These are phyloP conservation scores for Melinopterus prodromus DNA, from an alignment of 2,888 invertebrate species.

Conservation along the genomic window DNA sequence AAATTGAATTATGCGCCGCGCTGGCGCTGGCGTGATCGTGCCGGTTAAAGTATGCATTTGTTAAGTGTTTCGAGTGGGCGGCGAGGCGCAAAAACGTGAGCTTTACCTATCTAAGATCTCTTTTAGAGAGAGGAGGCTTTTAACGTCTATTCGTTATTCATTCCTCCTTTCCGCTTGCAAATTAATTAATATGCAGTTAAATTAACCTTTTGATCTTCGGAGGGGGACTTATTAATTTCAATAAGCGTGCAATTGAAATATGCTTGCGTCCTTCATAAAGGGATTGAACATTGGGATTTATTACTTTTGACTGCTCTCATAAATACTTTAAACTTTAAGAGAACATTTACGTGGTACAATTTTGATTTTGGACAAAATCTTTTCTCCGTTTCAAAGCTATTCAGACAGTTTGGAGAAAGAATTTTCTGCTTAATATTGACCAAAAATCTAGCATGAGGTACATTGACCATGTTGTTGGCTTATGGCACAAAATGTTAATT, in stretches of 20 bases:
- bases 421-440: too few species aligned
- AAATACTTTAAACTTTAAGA: neutral
- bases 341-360: too few species aligned
- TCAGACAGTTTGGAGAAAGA: too few species aligned
- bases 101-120: neutral
- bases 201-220: neutral
- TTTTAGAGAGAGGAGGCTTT: neutral
- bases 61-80: neutral
- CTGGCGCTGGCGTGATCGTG: neutral
- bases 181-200: neutral
- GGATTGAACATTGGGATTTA: neutral
- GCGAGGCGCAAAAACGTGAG: constrained; percentile 4
- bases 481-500: too few species aligned
- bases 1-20: neutral
- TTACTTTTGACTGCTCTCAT: neutral
- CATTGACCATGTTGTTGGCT: too few species aligned
- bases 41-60: neutral
- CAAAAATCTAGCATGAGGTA: too few species aligned
- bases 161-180: neutral
- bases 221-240: constrained; percentile 4
- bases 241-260: constrained; percentile 4
- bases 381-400: too few species aligned
- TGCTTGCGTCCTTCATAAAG: neutral
- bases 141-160: neutral
- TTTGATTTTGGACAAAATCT: too few species aligned